Evolutionary conservation across 2,797 vertebrate genomes (phyloP), one percentile per base, ranked within the genome.

Genomic region (Lagocephalus sceleratus): DNA sequence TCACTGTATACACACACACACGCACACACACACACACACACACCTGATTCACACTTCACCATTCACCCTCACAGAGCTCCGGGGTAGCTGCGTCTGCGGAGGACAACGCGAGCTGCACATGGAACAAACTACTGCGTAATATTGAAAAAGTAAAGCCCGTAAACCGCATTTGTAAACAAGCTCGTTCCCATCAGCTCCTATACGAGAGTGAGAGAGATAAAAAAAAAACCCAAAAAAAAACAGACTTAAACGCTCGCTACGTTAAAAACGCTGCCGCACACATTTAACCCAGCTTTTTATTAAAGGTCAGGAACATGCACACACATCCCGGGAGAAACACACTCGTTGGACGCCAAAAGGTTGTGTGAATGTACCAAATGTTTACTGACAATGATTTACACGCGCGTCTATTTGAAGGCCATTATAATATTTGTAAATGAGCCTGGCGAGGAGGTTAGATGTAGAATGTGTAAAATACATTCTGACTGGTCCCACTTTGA

Each of bases 281-380:
- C 64, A 59, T 65, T 74, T 62, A 23, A 64, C 60, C 55, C 45
- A 55, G 70, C 66, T 58, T 82, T 83, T 75, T 72, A 85, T 78
- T 80, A 71, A 73, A 76, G 62, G 57, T 59, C 68, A 68, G 65
- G 75, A 53, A 65, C 67, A 77, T 48, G 56, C 38, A 57, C 57
- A 53, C 79, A 83, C 84, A 85, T 85, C 78, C 81, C 74, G 25
- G 2, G 68, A 70, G 82, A 71, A 39, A 60, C 47, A 6, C 38
- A 75, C 60, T 57, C 42, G 61, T 63, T 55, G 57, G 57, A 72
- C 57, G 57, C 57, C 51, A 71, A 59, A 57, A 51, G 57, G 17
- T 64, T 63, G 29, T 10, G 29, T 29, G 29, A 9, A 2, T 25
- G 25, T 8, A 25, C 5, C 25, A 25, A 25, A 29, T 29, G 29